Percentiles rank a stretch among this genome's conserved stretches.
Evolutionary conservation across 2,113 vertebrate species (phyloP).

Genomic region (Ifrita kowaldi): DNA sequence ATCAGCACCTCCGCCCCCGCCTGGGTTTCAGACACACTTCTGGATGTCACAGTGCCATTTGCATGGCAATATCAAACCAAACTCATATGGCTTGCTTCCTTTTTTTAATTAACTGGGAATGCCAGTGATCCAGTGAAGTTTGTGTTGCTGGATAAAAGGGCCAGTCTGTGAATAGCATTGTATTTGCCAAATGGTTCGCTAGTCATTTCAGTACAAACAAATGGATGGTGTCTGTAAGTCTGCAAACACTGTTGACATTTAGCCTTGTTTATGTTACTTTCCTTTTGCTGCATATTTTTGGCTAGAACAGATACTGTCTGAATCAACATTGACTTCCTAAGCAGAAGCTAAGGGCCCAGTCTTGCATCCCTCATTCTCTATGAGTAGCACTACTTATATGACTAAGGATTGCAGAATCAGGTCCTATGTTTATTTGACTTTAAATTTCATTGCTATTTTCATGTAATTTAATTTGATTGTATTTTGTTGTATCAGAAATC

Average conservation of each 20-base stretch:
- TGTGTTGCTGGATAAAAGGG: constrained; percentile 69
- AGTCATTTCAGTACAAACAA: constrained; percentile 77
- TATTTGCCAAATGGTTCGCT: constrained; percentile 76
- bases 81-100: constrained; percentile 58
- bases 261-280: constrained; percentile 80
- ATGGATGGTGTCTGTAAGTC: constrained; percentile 76
- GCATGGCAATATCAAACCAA: constrained; percentile 45
- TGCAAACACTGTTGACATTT: constrained; percentile 78
- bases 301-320: constrained; percentile 72
- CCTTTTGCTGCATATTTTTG: constrained; percentile 74
- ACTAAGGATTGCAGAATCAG: constrained; percentile 47
- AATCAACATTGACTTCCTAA: constrained; percentile 70
- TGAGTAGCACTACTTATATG: constrained; percentile 29
- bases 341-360: constrained; percentile 58
- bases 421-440: constrained; percentile 20
- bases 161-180: constrained; percentile 63
- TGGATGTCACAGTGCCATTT: constrained; percentile 34
- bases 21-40: constrained; percentile 23
- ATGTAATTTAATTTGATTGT: not conserved
- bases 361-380: constrained; percentile 7
- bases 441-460: not conserved
- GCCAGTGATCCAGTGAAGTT: constrained; percentile 66
- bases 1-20: not conserved
- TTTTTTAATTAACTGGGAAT: constrained; percentile 71
- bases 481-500: not conserved